Evolutionary conservation across 2,113 vertebrate species (phyloP), one percentile per base, ranked within the genome.

Genomic region (Pygoscelis antarcticus): DNA sequence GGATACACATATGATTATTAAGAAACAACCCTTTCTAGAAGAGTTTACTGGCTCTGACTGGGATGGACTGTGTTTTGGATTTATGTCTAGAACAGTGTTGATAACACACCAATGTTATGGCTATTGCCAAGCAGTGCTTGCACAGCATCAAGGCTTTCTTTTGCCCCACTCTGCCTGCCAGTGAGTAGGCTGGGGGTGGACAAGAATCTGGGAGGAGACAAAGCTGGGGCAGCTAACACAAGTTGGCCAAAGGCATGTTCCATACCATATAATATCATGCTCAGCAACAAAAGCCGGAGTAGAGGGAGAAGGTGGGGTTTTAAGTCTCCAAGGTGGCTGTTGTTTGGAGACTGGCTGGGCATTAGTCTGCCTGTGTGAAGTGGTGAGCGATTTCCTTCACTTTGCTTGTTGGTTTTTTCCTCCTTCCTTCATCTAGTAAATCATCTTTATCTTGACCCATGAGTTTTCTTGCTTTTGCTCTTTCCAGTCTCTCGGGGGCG

Each of bases 361-460:
- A 42, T 72, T 64, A 74, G 40, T n/a, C 16, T 62, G 51, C 9
- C 38, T 69, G 20, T 19, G 5, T 75, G 40, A 92, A 25, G 13
- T 14, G 5, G 5, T 46, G 3, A 79, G 13, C 0, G 0, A 78
- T 52, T 36, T 85, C 29, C 21, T 83, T 62, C 2, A 1, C 16
- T 52, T 16, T 30, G 6, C 32, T n/a, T 38, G 5, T 16, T 16
- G 4, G 1, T 38, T 69, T 60, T 80, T 17, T 4, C 8, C 29
- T 47, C 25, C 47, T 68, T 25, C 11, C 13, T 75, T 66, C 21
- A 36, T 4, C 34, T 79, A 20, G 27, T 36, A 66, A 58, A n/a
- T 44, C 25, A 54, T 26, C 34, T 76, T 79, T 22, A 46, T 40
- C 23, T 52, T 46, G 36, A 61, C 3, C 13, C 7, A n/a, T n/a